Evolutionary conservation across 2,888 invertebrate species (phyloP).

Genomic region (Epinotia brunnichana): DNA sequence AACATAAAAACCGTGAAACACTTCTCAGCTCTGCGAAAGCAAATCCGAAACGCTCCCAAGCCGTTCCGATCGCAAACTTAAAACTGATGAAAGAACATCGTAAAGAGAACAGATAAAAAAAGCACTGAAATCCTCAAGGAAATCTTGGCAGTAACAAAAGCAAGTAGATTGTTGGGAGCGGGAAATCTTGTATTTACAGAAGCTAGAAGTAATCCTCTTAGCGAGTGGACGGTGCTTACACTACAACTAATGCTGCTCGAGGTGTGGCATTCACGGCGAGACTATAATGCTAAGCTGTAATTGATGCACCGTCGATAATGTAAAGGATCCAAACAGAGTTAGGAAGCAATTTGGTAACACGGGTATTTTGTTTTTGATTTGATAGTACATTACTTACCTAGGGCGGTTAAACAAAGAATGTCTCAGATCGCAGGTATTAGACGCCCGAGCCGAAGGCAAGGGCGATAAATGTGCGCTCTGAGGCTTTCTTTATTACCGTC

Average conservation of each 20-base stretch:
- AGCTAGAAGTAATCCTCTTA: conserved; percentile 66
- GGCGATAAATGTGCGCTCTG: too few species aligned
- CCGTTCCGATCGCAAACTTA: conserved; percentile 42
- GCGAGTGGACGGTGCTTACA: conserved; percentile 55
- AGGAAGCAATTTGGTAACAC: background rate
- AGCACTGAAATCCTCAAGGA: conserved; percentile 59
- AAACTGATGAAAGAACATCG: conserved; percentile 45
- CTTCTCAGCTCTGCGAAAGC: conserved; percentile 27
- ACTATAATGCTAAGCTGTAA: conserved; percentile 15
- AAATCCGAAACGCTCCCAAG: conserved; percentile 28
- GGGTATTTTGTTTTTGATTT: background rate
- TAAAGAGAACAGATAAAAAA: conserved; percentile 49
- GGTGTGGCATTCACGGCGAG: conserved; percentile 53
- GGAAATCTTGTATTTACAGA: conserved; percentile 55
- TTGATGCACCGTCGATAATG: conserved; percentile 1
- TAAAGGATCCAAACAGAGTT: background rate
- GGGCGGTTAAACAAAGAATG: too few species aligned
- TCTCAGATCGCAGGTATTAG: too few species aligned
- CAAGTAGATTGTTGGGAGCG: conserved; percentile 55
- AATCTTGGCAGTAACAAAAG: conserved; percentile 67
- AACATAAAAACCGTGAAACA: conserved; percentile 17
- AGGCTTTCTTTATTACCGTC: too few species aligned
- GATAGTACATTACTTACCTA: too few species aligned
- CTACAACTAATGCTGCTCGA: conserved; percentile 53
- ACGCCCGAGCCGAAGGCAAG: too few species aligned